Percentiles rank a stretch among this genome's conserved stretches.
Evolutionary conservation across 2,797 vertebrate species (phyloP).

Genomic region (Lacerta agilis): DNA sequence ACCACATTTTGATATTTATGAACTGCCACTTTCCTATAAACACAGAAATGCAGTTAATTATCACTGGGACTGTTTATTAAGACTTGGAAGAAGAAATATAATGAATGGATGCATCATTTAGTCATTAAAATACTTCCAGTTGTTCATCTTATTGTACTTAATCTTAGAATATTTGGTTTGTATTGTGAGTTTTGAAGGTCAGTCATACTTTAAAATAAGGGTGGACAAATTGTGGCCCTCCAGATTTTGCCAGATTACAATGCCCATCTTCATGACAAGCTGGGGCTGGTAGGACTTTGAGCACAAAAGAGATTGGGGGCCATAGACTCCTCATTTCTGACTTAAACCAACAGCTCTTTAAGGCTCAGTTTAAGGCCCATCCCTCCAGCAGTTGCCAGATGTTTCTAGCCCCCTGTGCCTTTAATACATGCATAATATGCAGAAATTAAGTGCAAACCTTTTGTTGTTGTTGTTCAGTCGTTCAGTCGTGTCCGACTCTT

Average conservation of each 20-base stretch:
- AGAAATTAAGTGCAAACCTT: background rate
- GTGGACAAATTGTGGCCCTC: too few species aligned
- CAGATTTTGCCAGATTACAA: too few species aligned
- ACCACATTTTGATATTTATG: constrained; percentile 80
- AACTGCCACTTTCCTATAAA: constrained; percentile 80
- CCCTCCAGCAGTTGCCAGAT: background rate
- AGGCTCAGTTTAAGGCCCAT: background rate
- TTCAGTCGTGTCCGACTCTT: too few species aligned
- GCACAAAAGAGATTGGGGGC: too few species aligned
- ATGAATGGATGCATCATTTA: constrained; percentile 72
- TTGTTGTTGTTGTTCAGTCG: too few species aligned
- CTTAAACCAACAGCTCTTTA: constrained; percentile 20
- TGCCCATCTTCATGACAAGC: too few species aligned
- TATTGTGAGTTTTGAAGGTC: constrained; percentile 67
- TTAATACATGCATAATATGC: background rate
- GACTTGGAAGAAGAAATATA: constrained; percentile 79
- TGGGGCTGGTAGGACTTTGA: too few species aligned
- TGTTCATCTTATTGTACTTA: constrained; percentile 63
- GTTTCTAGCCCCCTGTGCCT: background rate
- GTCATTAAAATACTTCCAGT: constrained; percentile 78
- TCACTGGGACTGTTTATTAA: constrained; percentile 77
- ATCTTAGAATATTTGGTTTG: constrained; percentile 16
- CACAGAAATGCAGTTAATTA: constrained; percentile 80
- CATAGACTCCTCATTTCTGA: too few species aligned
- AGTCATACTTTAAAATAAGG: constrained; percentile 53